phyloP scores from a whole-genome alignment of 2,797 vertebrate species.

The Fringilla coelebs region DNA sequence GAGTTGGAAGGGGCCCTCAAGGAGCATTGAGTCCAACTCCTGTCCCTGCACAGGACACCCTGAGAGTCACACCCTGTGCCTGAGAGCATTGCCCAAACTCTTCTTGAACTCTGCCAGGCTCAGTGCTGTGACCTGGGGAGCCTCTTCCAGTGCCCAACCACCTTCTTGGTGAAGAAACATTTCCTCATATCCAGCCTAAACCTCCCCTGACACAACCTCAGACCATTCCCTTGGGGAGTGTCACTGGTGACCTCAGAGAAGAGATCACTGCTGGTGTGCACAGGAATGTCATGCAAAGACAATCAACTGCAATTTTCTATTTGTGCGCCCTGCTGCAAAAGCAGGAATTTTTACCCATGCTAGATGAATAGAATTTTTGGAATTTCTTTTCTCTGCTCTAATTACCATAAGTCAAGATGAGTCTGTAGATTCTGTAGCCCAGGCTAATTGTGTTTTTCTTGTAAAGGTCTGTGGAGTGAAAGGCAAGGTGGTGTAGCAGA shows the following conservation, averaged over 20 bases:
- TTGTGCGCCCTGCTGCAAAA: not conserved
- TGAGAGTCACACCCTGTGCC: fast-evolving
- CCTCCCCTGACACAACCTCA: not conserved
- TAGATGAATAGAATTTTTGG: not conserved
- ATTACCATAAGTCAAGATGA: not conserved
- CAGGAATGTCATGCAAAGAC: not conserved
- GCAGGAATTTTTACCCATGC: not conserved
- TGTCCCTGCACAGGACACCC: not conserved
- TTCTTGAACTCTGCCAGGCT: not conserved
- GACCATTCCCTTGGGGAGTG: not conserved
- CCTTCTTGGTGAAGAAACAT: not conserved
- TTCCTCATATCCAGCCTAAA: not conserved
- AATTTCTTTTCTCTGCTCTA: not conserved
- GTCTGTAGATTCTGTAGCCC: not conserved
- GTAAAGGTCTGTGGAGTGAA: not conserved
- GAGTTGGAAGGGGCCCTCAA: not conserved
- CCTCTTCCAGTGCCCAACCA: not conserved
- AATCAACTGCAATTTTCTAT: not conserved
- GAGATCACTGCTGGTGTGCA: not conserved
- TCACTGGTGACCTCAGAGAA: not conserved
- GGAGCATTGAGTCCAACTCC: not conserved
- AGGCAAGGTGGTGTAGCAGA: fast-evolving
- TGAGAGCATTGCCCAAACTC: not conserved
- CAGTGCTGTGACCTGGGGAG: not conserved
- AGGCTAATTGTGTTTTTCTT: not conserved